Base-by-base conservation (phyloP, 2,113 vertebrate species). In the Tamias sibiricus region DNA sequence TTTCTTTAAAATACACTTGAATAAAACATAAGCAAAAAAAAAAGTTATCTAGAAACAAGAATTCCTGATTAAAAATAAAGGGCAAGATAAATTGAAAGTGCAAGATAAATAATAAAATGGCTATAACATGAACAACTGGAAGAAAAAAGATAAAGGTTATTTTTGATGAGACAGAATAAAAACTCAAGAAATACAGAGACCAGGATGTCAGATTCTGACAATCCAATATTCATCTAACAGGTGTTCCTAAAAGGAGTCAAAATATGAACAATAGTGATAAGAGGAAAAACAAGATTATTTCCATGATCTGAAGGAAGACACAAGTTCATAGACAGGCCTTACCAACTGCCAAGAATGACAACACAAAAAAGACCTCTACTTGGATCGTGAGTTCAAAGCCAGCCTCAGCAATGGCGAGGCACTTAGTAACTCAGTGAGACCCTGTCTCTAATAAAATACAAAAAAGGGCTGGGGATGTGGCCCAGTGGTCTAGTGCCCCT, bases 11-110 rank as follows among this genome's bases (percentile, higher is more conserved):
- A 28, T 42, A 77, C 11, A 77, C 1, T 32, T 76, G 69, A 91
- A 85, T 88, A 88, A 94, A 83, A 66, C 5, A 95, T n/a, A 13
- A 84, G 79, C n/a, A 4, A 91, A 64, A 2, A n/a, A 75, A 95
- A 85, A 92, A 74, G 49, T 69, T 17, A n/a, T 76, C 9, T 35
- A 90, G 49, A 81, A 69, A 72, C 6, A 72, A 89, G 52, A 89
- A 77, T 85, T 93, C 32, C 47, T 68, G 72, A 87, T 66, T 64
- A 24, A 93, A 83, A 30, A 86, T 37, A 77, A 66, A 62, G 54
- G 11, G 32, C 3, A 85, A 26, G 64, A 47, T 26, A 79, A 64
- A 79, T 52, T 71, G 13, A 85, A 49, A 4, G 6, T 35, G 71
- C 49, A 91, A 40, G 22, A 86, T 68, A 64, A 72, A 82, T 49